Conservation (phyloP, 2,888 invertebrate genomes). For the Nomada lathburiana region DNA sequence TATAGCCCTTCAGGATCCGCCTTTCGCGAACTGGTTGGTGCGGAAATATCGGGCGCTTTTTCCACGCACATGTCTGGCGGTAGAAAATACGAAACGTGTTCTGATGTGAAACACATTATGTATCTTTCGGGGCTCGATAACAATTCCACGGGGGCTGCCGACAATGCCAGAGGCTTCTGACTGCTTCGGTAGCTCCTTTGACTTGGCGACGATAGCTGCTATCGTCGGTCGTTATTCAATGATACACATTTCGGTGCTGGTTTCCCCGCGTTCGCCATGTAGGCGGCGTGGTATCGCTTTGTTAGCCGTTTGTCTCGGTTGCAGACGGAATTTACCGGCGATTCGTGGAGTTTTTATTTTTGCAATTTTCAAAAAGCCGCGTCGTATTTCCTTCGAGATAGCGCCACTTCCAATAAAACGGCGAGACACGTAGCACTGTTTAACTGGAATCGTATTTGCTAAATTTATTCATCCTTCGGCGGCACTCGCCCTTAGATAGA, state of each 20-base stretch:
- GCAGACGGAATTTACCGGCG: constrained; percentile 47
- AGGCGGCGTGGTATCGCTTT: constrained; percentile 62
- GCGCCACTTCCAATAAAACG: not conserved
- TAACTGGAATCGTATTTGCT: not conserved
- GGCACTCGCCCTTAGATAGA: too few relatives aligned
- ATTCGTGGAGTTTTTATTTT: constrained; percentile 43
- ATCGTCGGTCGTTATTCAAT: constrained; percentile 70
- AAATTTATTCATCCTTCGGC: not conserved
- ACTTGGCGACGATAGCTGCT: constrained; percentile 66
- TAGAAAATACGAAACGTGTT: constrained; percentile 22
- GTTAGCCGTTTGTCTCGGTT: constrained; percentile 37
- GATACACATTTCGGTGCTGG: constrained; percentile 69
- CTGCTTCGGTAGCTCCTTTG: constrained; percentile 64
- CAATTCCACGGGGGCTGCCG: constrained; percentile 58
- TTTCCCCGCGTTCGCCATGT: constrained; percentile 48
- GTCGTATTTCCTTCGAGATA: constrained; percentile 34
- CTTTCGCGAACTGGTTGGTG: not conserved
- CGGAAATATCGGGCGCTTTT: not conserved
- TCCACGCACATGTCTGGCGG: not conserved
- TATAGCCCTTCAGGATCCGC: not conserved
- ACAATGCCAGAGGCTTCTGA: constrained; percentile 61
- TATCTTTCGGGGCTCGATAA: constrained; percentile 45
- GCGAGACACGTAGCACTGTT: not conserved
- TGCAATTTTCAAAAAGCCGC: not conserved
- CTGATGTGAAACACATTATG: constrained; percentile 30